Evolutionary conservation across 64 coral and sea anemone genomes (phyloP), one percentile per base, ranked within the genome.

Genomic region (Montipora capricornis): DNA sequence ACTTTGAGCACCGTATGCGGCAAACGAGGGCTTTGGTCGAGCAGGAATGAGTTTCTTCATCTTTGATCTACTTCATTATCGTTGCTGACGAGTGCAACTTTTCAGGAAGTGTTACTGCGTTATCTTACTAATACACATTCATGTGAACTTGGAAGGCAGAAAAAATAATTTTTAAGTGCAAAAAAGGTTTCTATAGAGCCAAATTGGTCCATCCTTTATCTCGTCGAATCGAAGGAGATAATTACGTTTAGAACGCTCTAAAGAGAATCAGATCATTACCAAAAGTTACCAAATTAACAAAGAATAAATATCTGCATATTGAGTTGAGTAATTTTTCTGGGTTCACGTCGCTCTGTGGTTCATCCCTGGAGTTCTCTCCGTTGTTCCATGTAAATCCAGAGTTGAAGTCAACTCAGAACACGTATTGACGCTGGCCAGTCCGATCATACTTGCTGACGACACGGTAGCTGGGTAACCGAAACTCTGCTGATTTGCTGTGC

Each of bases 371-470:
- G 82, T 86, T 9, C 82, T 86, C 44, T 86, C 82, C 47, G 19
- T 45, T 71, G 82, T 50, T 73, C 66, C 82, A 4, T 86, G 82
- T 3, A 86, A 46, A 64, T 86, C 82, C 62, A 86, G 9, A 49
- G 82, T 20, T 48, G 66, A 17, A 20, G 82, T 61, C 51, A 93
- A 76, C 20, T 93, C 92, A 60, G 84, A 93, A 87, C 84, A 81
- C 69, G 76, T 78, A 16, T 9, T 93, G 24, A 66, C 84, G 24
- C 70, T 49, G 13, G 74, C 15, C 15, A 93, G 60, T 17, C 76
- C 92, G 1, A 93, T 64, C 92, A 93, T 80, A n/a, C 46, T 93
- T 51, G 83, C 17, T 29, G 92, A 88, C 3, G 92, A 88, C 11
- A 93, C 87, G 5, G 83, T 78, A 0, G 84, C 75, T 0, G 92